Conservation (phyloP, 2,888 invertebrate species). For the Xestia rhomboidea region DNA sequence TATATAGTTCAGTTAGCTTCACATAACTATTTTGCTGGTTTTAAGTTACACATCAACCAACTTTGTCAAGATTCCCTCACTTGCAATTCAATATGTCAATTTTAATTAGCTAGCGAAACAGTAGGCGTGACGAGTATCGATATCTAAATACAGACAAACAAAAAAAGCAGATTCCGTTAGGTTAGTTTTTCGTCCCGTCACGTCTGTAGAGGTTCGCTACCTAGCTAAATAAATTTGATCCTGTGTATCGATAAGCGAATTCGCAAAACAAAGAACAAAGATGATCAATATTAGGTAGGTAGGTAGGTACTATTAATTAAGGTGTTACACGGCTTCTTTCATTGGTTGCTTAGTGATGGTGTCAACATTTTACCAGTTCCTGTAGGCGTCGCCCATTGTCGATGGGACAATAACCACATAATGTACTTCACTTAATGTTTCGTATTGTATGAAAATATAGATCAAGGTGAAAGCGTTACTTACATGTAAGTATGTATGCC, state of each 20-base stretch:
- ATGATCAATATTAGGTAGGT: no score
- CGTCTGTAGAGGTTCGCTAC: neutral
- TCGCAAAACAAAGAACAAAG: neutral
- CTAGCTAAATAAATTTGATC: neutral
- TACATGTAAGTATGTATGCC: neutral
- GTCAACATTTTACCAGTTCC: constrained; percentile 5
- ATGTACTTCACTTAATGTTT: constrained; percentile 25
- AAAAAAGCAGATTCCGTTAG: neutral
- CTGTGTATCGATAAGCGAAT: neutral
- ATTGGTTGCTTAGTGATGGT: constrained; percentile 2
- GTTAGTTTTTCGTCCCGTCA: neutral
- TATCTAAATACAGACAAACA: neutral
- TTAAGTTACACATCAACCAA: neutral
- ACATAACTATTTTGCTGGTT: neutral
- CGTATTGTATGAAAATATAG: constrained; percentile 25
- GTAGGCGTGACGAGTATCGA: neutral
- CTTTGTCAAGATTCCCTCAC: neutral
- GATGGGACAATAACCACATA: constrained; percentile 22
- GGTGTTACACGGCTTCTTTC: constrained; percentile 17
- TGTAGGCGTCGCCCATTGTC: constrained; percentile 14
- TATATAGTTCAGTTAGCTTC: neutral
- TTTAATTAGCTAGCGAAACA: neutral
- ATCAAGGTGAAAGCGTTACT: constrained; percentile 21
- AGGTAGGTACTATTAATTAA: no score
- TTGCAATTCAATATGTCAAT: neutral